Conservation (phyloP, 2,113 vertebrate genomes). For the Eurystomus gularis region DNA sequence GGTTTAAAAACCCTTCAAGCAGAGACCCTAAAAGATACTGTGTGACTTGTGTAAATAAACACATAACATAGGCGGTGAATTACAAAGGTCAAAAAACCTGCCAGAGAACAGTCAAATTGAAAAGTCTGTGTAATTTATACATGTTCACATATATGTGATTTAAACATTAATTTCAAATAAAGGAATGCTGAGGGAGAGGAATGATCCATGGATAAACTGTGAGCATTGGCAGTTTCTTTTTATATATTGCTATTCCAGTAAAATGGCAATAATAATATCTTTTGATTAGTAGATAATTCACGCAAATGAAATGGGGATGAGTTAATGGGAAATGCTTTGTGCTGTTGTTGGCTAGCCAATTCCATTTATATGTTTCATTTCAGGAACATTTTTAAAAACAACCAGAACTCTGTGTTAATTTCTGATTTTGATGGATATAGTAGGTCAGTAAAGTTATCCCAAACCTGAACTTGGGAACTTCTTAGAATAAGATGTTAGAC, state of each 20-base stretch:
- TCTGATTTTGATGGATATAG: background rate
- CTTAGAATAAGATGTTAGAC: background rate
- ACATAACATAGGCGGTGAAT: background rate
- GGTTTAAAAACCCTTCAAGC: background rate
- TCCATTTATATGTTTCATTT: background rate
- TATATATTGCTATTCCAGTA: background rate
- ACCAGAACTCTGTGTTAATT: background rate
- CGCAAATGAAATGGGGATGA: background rate
- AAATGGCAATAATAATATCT: background rate
- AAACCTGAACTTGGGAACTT: background rate
- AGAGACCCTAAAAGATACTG: background rate
- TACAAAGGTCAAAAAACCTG: background rate
- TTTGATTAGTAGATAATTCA: background rate
- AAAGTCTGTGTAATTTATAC: background rate
- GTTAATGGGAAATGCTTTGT: background rate
- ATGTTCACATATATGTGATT: background rate
- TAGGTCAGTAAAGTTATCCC: fast-evolving
- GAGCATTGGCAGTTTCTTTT: background rate
- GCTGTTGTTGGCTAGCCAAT: background rate
- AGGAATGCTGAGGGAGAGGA: background rate
- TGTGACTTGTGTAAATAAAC: background rate
- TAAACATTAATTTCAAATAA: background rate
- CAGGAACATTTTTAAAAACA: background rate
- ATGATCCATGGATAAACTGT: background rate
- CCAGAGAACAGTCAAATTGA: background rate